A percentile compares a stretch with the other conserved stretches of the same genome.
Evolutionary conservation across 53 echinoderm and acorn worm species (phyloP).

Genomic region (Hippasteria phrygiana): DNA sequence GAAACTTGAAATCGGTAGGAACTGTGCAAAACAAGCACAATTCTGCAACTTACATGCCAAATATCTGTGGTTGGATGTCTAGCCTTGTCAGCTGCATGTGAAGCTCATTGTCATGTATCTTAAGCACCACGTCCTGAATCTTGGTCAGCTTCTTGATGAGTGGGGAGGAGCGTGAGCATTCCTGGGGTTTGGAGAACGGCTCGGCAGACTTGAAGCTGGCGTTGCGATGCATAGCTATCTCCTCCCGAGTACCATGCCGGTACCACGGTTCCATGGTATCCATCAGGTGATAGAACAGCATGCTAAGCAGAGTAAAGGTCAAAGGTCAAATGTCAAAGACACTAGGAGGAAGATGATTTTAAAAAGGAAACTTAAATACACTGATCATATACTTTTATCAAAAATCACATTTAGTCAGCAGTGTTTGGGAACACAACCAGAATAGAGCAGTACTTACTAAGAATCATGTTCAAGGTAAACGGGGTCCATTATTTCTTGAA

Average conservation of each 20-base stretch:
- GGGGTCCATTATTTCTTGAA: slow-evolving; percentile 85
- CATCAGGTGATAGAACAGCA: slow-evolving; percentile 91
- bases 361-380: too few species aligned
- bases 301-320: slow-evolving; percentile 52
- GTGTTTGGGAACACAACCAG: not conserved
- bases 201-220: slow-evolving; percentile 61
- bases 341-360: too few species aligned
- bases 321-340: not conserved
- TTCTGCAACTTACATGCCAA: slow-evolving; percentile 87
- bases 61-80: slow-evolving; percentile 95
- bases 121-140: slow-evolving; percentile 85
- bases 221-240: slow-evolving; percentile 13
- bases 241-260: slow-evolving; percentile 74
- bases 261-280: slow-evolving; percentile 95
- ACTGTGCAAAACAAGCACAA: not conserved
- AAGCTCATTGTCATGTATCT: slow-evolving; percentile 81
- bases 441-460: slow-evolving; percentile 77
- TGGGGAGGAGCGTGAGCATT: slow-evolving; percentile 80
- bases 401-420: too few species aligned
- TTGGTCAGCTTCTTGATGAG: slow-evolving; percentile 88
- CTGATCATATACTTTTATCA: too few species aligned
- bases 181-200: slow-evolving; percentile 81
- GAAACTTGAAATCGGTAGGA: too few species aligned
- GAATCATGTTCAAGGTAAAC: slow-evolving; percentile 91
- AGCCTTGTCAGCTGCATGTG: slow-evolving; percentile 85